Base-by-base conservation (phyloP, 2,797 vertebrate species). In the Bryconaethiops microstoma region DNA sequence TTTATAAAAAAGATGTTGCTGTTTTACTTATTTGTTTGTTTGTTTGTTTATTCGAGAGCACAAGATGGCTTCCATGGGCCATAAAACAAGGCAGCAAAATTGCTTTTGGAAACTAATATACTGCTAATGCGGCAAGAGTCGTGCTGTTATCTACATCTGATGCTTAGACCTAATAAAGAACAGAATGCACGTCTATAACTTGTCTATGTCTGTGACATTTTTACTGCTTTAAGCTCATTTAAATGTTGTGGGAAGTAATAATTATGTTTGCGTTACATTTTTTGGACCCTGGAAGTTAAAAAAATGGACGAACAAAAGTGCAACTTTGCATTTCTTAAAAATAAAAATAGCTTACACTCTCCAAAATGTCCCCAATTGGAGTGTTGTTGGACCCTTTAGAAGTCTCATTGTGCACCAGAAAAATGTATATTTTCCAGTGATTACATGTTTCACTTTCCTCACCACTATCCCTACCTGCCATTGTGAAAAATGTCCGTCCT, bases 91-190 rank as follows among this genome's bases (percentile, higher is more conserved):
- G 7, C 16, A 65, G 29, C 35, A 65, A 39, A 65, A 65, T 40
- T 39, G 17, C 63, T 40, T 39, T 40, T 17, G 35, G 17, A 19
- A 65, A 65, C 35, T 64, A 64, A 64, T 65, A 40, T 65, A 17
- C 63, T 65, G 29, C 63, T 39, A 65, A 19, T 65, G 63, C 63
- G 39, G 16, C 6, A 40, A 10, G 8, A 63, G 62, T 29, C 29
- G 14, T 19, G 29, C 12, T 39, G 8, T 65, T 65, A 60, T 60
- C n/a, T 21, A 23, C 9, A 10, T 60, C 57, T 60, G 12, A 65
- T 39, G 63, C 14, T 39, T 65, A 65, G 17, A 40, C 35, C 63
- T 65, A 65, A 65, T 65, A 65, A 65, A 65, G 63, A 65, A 40
- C 7, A 29, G 63, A 65, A 65, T 65, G 63, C 63, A 39, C 39